Evolutionary conservation across 2,113 vertebrate species (phyloP).

Genomic region (Strix aluco): DNA sequence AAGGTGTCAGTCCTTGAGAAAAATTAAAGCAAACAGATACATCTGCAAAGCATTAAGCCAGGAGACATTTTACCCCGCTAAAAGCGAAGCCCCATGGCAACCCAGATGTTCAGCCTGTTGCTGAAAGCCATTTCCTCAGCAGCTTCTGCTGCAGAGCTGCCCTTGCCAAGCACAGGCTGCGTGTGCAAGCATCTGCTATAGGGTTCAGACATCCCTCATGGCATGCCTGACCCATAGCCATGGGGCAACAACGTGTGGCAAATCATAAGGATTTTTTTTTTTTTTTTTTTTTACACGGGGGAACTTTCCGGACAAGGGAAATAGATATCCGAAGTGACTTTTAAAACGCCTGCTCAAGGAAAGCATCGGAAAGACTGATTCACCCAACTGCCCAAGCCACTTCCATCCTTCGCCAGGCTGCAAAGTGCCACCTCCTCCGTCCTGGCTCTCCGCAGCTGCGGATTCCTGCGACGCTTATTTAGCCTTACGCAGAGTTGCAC

Average conservation of each 20-base stretch:
- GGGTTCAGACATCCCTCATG: neutral
- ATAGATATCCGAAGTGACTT: neutral
- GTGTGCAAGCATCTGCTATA: neutral
- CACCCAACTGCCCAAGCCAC: neutral
- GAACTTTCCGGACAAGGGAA: neutral
- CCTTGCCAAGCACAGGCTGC: neutral
- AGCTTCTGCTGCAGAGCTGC: neutral
- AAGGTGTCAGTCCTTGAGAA: neutral
- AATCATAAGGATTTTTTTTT: rapidly evolving
- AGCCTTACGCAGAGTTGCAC: neutral
- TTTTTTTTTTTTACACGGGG: neutral
- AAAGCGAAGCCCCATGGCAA: neutral
- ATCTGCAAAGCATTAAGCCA: slow-evolving; percentile 13
- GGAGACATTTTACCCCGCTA: neutral
- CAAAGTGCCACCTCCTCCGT: neutral
- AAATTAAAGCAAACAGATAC: neutral
- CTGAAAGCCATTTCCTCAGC: neutral
- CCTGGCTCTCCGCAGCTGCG: neutral
- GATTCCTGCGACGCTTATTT: neutral
- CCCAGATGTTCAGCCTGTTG: slow-evolving; percentile 33
- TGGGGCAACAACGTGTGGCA: neutral
- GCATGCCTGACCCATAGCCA: neutral
- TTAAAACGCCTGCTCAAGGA: neutral
- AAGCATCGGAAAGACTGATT: neutral
- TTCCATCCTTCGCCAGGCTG: neutral